phyloP scores from a whole-genome alignment of 2,888 invertebrate genomes.

The Melanostoma scalare region DNA sequence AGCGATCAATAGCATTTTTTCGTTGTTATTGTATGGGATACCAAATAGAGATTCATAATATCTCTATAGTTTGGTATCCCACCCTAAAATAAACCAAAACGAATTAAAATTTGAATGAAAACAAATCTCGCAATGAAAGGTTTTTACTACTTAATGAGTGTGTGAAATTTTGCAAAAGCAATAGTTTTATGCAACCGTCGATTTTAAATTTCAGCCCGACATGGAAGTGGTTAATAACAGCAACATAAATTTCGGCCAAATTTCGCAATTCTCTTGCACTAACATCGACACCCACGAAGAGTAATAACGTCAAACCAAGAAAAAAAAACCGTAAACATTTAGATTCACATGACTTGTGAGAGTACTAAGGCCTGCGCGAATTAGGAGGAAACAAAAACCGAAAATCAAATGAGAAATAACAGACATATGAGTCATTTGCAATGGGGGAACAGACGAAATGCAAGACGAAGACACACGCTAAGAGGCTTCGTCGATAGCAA shows the following conservation, averaged over 20 bases:
- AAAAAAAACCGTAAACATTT: constrained; percentile 51
- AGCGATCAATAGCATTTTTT: constrained; percentile 36
- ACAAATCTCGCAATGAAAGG: constrained; percentile 20
- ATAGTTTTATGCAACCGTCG: constrained; percentile 25
- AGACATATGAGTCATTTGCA: constrained; percentile 52
- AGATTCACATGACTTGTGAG: constrained; percentile 54
- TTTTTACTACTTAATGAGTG: constrained; percentile 18
- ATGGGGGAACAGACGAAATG: neutral
- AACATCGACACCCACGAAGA: constrained; percentile 50
- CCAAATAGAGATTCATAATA: neutral
- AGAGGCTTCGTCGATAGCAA: constrained; percentile 21
- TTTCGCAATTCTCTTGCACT: constrained; percentile 49
- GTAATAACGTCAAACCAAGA: constrained; percentile 19
- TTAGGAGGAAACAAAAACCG: constrained; percentile 33
- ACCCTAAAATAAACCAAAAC: constrained; percentile 16
- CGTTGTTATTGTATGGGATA: neutral
- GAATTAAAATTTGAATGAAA: constrained; percentile 1
- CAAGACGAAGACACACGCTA: constrained; percentile 13
- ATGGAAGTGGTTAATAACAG: constrained; percentile 7
- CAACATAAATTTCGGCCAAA: constrained; percentile 35
- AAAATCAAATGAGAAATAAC: constrained; percentile 36
- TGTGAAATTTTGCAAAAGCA: constrained; percentile 27
- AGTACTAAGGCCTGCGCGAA: constrained; percentile 47
- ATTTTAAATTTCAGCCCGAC: constrained; percentile 46
- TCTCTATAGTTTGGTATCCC: constrained; percentile 5